Evolutionary conservation across 2,113 vertebrate species (phyloP), one percentile per base, ranked within the genome.

Genomic region (Recurvirostra avosetta): DNA sequence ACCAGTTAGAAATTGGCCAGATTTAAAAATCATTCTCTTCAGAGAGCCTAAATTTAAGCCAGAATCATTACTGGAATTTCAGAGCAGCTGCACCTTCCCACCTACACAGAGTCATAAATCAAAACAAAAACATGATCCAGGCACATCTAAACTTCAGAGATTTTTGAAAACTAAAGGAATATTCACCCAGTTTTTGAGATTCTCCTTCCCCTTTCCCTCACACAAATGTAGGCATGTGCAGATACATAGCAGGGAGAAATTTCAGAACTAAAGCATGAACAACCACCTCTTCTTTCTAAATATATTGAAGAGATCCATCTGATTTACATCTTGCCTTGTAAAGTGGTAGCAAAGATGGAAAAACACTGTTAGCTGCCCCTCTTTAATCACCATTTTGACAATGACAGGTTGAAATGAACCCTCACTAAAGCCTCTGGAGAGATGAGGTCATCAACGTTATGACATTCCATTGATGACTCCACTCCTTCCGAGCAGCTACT

Each of bases 71-170:
- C 49, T 29, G 25, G 53, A 76, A 90, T 86, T 94, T 91, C 67
- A 90, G 75, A 92, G 41, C 74, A 94, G 43, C 63, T 95, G 85
- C 17, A 92, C 13, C 10, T 91, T 90, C 22, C 86, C 67, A 68
- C 58, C 23, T 88, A 88, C 49, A 52, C 6, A 36, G 41, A 43
- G 26, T 66, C 40, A 38, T 95, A 90, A 94, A 77, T 79, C 43
- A 70, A 86, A 88, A 83, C 15, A 74, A 70, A 74, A 82, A 25
- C 11, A 34, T n/a, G 67, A 88, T 70, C 38, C 67, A 91, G 41
- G 16, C 36, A 49, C 45, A 61, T 45, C 22, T 75, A 52, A 92
- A 79, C 45, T 88, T 87, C 18, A 78, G 34, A 68, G 9, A 49
- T 61, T 94, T 94, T 76, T 79, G 88, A 88, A 94, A 95, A 73